Evolutionary conservation across 37 sponge, comb jelly and placozoan genomes (phyloP).

Genomic region (Bolinopsis microptera): DNA sequence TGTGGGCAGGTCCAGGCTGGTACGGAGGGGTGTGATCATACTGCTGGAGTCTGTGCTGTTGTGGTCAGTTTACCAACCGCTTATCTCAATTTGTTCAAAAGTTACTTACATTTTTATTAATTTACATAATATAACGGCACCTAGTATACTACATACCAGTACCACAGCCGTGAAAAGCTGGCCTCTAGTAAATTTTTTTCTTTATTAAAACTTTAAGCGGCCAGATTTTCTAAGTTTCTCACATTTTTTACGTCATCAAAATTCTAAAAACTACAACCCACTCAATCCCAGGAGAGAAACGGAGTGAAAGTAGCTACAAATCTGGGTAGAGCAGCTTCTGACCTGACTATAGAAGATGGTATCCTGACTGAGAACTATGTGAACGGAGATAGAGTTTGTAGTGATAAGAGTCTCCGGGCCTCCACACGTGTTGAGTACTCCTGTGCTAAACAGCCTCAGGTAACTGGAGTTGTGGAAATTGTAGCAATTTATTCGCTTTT

Average conservation of each 20-base stretch:
- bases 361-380: not conserved
- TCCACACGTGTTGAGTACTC: conserved; percentile 19
- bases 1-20: conserved; percentile 34
- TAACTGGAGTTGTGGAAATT: too few relatives aligned
- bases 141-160: too few relatives aligned
- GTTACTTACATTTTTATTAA: too few relatives aligned
- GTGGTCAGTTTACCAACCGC: not conserved
- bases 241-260: too few relatives aligned
- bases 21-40: conserved; percentile 47
- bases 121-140: too few relatives aligned
- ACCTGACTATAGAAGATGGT: conserved; percentile 27
- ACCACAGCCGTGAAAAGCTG: too few relatives aligned
- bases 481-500: too few relatives aligned
- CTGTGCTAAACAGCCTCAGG: not conserved
- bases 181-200: too few relatives aligned
- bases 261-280: too few relatives aligned
- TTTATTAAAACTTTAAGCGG: too few relatives aligned
- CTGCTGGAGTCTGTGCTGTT: conserved; percentile 48
- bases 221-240: too few relatives aligned
- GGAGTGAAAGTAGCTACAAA: not conserved
- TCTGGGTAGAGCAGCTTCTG: not conserved
- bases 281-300: not conserved
- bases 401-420: not conserved
- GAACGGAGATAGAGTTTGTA: conserved; percentile 37
- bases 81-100: too few relatives aligned